phyloP scores from a whole-genome alignment of 1,140 invertebrate genomes.

The Oscheius sp. region DNA sequence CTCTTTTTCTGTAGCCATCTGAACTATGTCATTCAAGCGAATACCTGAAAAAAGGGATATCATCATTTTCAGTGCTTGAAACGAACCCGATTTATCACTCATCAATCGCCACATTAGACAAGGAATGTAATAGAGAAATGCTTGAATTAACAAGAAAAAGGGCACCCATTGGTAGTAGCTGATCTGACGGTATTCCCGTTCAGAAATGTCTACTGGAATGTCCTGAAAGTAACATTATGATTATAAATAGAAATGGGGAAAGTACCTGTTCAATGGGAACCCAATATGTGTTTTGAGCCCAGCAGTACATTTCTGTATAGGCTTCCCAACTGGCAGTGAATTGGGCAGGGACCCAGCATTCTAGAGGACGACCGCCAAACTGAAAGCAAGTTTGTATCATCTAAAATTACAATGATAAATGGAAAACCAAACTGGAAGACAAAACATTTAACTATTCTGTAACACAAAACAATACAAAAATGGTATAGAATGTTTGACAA shows the following conservation, averaged over 20 bases:
- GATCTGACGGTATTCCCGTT: slow-evolving; percentile 60
- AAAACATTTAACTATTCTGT: too few species aligned
- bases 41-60: slow-evolving; percentile 49
- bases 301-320: slow-evolving; percentile 63
- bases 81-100: slow-evolving; percentile 59
- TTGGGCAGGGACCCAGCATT: slow-evolving; percentile 59
- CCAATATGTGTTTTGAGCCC: slow-evolving; percentile 60
- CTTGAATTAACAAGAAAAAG: slow-evolving; percentile 62
- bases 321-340: slow-evolving; percentile 60
- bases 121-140: slow-evolving; percentile 60
- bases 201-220: slow-evolving; percentile 58
- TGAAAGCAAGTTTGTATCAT: slow-evolving; percentile 29
- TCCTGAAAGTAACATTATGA: slow-evolving; percentile 40
- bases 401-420: background rate
- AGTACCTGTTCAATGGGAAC: slow-evolving; percentile 56
- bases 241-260: slow-evolving; percentile 1
- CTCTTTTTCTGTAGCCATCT: slow-evolving; percentile 61
- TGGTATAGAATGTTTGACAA: too few species aligned
- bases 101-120: slow-evolving; percentile 59
- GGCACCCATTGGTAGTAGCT: slow-evolving; percentile 67
- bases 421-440: too few species aligned
- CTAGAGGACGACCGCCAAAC: slow-evolving; percentile 60
- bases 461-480: too few species aligned
- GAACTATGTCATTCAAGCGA: slow-evolving; percentile 60
- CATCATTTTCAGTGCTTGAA: background rate